A percentile compares a stretch with the other conserved stretches of the same genome.
phyloP scores from a whole-genome alignment of 2,797 vertebrate genomes.

The Periparus ater region DNA sequence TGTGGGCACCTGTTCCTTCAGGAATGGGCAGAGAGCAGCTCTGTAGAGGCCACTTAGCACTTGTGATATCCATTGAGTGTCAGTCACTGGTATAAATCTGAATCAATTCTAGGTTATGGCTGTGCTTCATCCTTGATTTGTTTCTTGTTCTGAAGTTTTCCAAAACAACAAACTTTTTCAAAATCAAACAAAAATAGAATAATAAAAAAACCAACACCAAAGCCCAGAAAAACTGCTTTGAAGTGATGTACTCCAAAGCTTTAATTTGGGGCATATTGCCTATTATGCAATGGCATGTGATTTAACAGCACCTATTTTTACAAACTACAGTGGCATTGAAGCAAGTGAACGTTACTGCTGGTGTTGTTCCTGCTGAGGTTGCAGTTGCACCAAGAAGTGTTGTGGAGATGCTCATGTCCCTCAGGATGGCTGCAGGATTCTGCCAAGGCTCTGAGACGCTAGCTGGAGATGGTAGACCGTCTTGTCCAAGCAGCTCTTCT shows the following conservation, averaged over 20 bases:
- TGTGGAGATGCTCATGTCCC: neutral
- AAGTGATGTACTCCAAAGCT: neutral
- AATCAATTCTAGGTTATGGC: neutral
- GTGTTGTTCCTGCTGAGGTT: neutral
- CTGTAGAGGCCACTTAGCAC: neutral
- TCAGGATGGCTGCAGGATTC: neutral
- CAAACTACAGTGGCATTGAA: neutral
- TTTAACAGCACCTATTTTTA: neutral
- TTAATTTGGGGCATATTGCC: neutral
- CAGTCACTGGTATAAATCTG: neutral
- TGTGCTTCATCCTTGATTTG: neutral
- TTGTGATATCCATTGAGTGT: neutral
- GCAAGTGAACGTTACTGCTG: neutral
- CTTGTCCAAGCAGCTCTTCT: neutral
- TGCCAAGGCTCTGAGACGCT: neutral
- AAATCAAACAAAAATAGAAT: neutral
- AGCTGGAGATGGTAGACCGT: neutral
- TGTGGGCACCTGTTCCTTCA: neutral
- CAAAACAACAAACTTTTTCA: neutral
- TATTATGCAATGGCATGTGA: rapidly evolving
- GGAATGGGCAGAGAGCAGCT: neutral
- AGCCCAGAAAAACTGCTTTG: neutral
- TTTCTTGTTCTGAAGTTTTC: neutral
- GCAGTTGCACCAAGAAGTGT: neutral
- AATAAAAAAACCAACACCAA: too few relatives aligned